These are phyloP conservation scores for Phaonia tiefii DNA, from an alignment of 2,888 invertebrate species.

Conservation along the genomic window DNA sequence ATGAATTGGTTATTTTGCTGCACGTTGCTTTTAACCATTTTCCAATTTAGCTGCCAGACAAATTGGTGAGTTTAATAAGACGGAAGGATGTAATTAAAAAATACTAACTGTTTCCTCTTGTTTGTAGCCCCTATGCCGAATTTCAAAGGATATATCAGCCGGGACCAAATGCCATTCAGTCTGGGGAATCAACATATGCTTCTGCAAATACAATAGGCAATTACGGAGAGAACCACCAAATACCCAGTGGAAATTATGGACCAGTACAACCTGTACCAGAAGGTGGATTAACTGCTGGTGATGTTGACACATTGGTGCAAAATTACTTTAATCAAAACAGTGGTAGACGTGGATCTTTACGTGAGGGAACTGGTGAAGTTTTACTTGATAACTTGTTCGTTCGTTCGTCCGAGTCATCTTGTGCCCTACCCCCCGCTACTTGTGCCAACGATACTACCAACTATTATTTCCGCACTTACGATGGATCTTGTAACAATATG, in stretches of 20 bases:
- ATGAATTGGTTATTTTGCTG: conserved; percentile 40
- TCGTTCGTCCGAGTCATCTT: conserved; percentile 53
- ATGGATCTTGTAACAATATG: conserved; percentile 76
- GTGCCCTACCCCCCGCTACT: conserved; percentile 71
- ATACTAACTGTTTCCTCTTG: background rate
- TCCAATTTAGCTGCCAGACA: conserved; percentile 37
- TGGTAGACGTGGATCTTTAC: background rate
- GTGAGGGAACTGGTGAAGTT: background rate
- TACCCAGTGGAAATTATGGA: background rate
- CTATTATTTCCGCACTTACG: conserved; percentile 73
- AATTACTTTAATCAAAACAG: conserved; percentile 29
- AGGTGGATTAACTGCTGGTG: background rate
- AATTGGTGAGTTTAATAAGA: conserved; percentile 46
- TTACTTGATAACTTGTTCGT: conserved; percentile 17
- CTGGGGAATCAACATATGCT: background rate
- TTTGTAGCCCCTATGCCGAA: conserved; percentile 49
- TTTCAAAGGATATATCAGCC: background rate
- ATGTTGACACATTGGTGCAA: conserved; percentile 39
- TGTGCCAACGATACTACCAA: conserved; percentile 72
- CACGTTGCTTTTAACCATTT: conserved; percentile 15
- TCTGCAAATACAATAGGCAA: conserved; percentile 28
- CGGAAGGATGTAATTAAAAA: background rate
- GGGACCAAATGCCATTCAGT: conserved; percentile 6
- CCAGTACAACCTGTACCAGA: conserved; percentile 26
- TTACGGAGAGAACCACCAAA: background rate